Conservation (phyloP, 2,888 invertebrate genomes). For the Creontiades dilutus region DNA sequence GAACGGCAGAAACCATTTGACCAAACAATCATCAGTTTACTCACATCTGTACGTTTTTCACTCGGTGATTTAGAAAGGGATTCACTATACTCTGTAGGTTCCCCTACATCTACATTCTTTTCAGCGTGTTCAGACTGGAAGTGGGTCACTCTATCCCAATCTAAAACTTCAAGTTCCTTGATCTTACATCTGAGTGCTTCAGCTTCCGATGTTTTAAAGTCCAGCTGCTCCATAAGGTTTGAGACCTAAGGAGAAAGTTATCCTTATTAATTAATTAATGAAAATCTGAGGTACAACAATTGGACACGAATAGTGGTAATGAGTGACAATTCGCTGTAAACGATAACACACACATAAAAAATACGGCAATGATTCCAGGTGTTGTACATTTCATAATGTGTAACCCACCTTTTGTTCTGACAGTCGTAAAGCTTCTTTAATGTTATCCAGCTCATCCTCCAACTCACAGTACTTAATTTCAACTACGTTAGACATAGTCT, state of each 20-base stretch:
- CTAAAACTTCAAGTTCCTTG: neutral
- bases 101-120: constrained; percentile 38
- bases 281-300: too few relatives aligned
- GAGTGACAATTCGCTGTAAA: too few relatives aligned
- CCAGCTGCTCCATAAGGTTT: neutral
- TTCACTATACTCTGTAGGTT: neutral
- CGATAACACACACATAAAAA: too few relatives aligned
- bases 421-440: neutral
- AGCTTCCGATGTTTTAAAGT: neutral
- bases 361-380: too few relatives aligned
- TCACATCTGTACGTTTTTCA: constrained; percentile 40
- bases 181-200: neutral
- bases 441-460: constrained; percentile 35
- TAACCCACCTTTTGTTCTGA: constrained; percentile 13
- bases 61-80: neutral
- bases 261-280: too few relatives aligned
- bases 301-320: too few relatives aligned
- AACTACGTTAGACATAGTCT: constrained; percentile 64
- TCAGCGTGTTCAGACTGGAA: constrained; percentile 9
- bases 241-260: neutral
- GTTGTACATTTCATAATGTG: neutral
- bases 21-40: neutral
- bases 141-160: neutral
- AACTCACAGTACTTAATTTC: constrained; percentile 61
- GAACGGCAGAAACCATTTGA: too few relatives aligned